phyloP scores from a whole-genome alignment of 2,113 vertebrate species.

The Morone chrysops region DNA sequence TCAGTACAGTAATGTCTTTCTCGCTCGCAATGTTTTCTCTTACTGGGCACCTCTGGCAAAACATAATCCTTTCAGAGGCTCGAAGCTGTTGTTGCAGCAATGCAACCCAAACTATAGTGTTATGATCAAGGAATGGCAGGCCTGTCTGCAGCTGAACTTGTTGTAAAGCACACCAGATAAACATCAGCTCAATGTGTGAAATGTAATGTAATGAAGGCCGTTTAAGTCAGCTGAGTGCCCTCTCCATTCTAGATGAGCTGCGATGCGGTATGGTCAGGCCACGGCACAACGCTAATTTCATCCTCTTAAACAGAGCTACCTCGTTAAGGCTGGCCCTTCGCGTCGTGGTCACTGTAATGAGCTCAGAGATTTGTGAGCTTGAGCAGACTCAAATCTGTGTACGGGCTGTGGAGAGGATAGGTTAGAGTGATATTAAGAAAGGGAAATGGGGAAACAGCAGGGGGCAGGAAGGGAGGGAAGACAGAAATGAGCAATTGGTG shows the following conservation, averaged over 20 bases:
- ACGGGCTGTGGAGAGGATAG: background rate
- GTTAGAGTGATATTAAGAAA: slow-evolving; percentile 36
- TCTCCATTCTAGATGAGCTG: slow-evolving; percentile 53
- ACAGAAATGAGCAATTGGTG: slow-evolving; percentile 36
- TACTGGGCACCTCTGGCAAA: background rate
- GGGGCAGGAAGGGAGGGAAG: background rate
- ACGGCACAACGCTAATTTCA: slow-evolving; percentile 57
- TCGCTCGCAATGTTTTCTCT: background rate
- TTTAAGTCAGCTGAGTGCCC: slow-evolving; percentile 43
- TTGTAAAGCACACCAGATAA: slow-evolving; percentile 23
- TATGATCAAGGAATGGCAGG: background rate
- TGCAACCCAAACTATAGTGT: background rate
- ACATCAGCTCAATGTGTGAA: slow-evolving; percentile 18
- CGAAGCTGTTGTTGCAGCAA: background rate
- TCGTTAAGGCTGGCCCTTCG: slow-evolving; percentile 59
- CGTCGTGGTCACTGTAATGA: slow-evolving; percentile 62
- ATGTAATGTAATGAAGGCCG: slow-evolving; percentile 42
- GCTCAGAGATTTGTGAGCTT: slow-evolving; percentile 60
- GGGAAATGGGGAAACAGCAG: slow-evolving; percentile 12
- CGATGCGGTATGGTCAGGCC: slow-evolving; percentile 45
- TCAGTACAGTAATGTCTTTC: slow-evolving; percentile 1
- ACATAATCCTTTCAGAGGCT: slow-evolving; percentile 12
- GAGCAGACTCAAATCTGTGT: background rate
- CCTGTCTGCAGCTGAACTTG: background rate
- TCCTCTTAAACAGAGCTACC: slow-evolving; percentile 62